phyloP scores from a whole-genome alignment of 2,113 vertebrate genomes.

The Neotragus moschatus region DNA sequence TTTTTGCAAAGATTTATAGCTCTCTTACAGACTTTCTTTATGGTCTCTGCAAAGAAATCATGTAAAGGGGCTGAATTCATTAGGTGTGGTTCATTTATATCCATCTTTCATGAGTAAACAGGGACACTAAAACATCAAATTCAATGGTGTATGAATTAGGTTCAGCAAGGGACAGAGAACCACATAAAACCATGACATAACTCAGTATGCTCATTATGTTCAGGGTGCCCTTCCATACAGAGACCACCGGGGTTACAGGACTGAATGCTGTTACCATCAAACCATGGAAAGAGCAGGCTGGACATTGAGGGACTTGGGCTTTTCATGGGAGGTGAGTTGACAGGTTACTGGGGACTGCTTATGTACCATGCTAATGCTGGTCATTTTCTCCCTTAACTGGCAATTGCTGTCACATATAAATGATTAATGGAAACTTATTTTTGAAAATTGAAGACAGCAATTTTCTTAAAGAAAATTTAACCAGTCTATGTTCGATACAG shows the following conservation, averaged over 20 bases:
- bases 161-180: not conserved
- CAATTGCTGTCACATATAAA: not conserved
- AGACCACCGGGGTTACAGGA: not conserved
- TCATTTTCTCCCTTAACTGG: not conserved
- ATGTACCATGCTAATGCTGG: not conserved
- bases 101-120: not conserved
- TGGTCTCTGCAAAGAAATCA: not conserved
- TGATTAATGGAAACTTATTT: not conserved
- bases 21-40: not conserved
- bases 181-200: not conserved
- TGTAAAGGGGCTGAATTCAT: not conserved
- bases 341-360: not conserved
- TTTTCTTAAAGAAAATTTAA: not conserved
- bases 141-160: not conserved
- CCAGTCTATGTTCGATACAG: too few species aligned
- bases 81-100: not conserved
- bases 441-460: not conserved
- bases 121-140: not conserved
- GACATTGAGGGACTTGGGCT: not conserved
- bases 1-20: not conserved
- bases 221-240: not conserved
- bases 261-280: not conserved
- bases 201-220: not conserved
- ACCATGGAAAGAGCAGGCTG: not conserved
- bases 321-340: not conserved